Conservation (phyloP, 1,140 invertebrate genomes). For the Mercenaria mercenaria region DNA sequence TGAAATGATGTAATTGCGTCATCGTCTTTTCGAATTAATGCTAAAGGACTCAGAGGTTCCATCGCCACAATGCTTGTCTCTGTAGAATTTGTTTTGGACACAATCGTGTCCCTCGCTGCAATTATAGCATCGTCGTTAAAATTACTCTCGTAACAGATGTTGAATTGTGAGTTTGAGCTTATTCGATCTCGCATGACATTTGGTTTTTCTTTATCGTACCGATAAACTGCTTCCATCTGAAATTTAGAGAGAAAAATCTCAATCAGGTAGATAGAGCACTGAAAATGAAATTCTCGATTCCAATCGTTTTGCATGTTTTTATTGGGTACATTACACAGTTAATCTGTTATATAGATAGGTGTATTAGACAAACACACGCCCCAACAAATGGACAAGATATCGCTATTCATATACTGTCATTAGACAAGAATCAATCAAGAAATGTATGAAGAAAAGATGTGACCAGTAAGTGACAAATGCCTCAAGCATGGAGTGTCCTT, state of each 20-base stretch:
- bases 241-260: background rate
- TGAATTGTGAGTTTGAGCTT: conserved; percentile 10
- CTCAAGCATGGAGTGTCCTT: no score
- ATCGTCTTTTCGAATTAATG: conserved; percentile 17
- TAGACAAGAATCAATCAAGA: no score
- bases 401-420: no score
- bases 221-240: conserved; percentile 47
- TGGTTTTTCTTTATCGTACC: background rate
- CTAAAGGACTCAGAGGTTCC: conserved; percentile 1
- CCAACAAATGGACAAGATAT: no score
- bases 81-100: background rate
- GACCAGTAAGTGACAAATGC: no score
- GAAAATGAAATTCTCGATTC: no score
- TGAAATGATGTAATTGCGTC: conserved; percentile 43
- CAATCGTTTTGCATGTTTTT: no score
- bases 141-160: conserved; percentile 29
- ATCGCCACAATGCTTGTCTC: background rate
- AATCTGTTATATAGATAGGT: no score
- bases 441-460: no score
- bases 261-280: no score
- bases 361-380: no score
- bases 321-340: no score
- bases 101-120: background rate
- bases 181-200: background rate
- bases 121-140: conserved; percentile 22